A percentile compares a stretch with the other conserved stretches of the same genome.
Evolutionary conservation across 30 jellyfish, hydroid and myxozoan species (phyloP).

Genomic region (Turritopsis rubra): DNA sequence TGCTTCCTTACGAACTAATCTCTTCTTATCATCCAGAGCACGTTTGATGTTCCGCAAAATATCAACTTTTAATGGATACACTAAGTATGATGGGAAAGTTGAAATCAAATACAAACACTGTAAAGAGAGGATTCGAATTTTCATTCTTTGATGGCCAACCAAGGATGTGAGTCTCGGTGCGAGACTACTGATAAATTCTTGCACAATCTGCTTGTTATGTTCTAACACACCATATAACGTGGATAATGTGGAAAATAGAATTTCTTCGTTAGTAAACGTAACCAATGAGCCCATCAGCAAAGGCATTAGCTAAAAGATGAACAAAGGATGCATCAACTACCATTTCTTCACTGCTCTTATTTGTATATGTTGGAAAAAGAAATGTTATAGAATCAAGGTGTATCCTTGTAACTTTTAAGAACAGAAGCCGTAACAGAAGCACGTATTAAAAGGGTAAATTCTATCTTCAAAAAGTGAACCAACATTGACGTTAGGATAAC

Average conservation of each 20-base stretch:
- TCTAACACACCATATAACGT: conserved; percentile 47
- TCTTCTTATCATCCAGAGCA: conserved; percentile 80
- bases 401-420: no score
- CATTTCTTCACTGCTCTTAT: no score
- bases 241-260: conserved; percentile 60
- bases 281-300: conserved; percentile 71
- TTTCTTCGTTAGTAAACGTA: conserved; percentile 20
- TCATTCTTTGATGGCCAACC: conserved; percentile 43
- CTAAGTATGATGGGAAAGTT: conserved; percentile 43
- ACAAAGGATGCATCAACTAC: neutral
- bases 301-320: conserved; percentile 63
- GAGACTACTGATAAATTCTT: conserved; percentile 63
- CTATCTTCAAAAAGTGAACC: no score
- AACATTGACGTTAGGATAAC: no score
- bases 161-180: conserved; percentile 55
- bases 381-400: no score
- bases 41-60: conserved; percentile 38
- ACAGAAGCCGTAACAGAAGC: no score
- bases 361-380: no score
- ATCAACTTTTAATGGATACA: conserved; percentile 53
- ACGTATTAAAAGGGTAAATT: no score
- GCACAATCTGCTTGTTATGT: conserved; percentile 28
- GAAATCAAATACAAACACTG: conserved; percentile 37
- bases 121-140: conserved; percentile 52
- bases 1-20: conserved; percentile 92